Conservation (phyloP, 2,797 vertebrate species). For the Mormyrops attenuatus region DNA sequence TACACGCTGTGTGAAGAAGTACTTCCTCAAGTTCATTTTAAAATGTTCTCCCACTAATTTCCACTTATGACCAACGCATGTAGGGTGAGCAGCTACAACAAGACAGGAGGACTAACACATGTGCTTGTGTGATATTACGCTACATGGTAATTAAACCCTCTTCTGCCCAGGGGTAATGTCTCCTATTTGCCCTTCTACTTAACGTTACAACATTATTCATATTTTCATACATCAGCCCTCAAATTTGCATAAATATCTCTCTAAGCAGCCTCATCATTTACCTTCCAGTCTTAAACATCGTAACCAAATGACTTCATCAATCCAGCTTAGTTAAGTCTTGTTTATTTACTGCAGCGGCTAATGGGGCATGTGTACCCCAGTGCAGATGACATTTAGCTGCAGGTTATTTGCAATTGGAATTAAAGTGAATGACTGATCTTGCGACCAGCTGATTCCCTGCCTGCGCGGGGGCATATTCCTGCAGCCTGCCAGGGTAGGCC, state of each 20-base stretch:
- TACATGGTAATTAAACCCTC: neutral
- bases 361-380: neutral
- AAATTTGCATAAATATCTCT: neutral
- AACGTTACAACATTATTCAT: neutral
- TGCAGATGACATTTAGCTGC: neutral
- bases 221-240: neutral
- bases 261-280: neutral
- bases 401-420: neutral
- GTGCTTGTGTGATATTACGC: neutral
- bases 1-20: too few species aligned
- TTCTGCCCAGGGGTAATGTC: neutral
- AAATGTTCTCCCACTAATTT: too few species aligned
- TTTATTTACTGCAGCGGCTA: neutral
- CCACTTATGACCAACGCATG: neutral
- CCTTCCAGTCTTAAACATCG: neutral
- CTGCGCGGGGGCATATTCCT: neutral
- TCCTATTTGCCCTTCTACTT: neutral
- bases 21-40: too few species aligned
- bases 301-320: neutral
- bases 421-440: neutral
- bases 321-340: neutral
- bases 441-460: neutral
- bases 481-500: neutral
- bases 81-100: neutral
- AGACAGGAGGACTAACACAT: neutral